Evolutionary conservation across 2,888 invertebrate species (phyloP), one percentile per base, ranked within the genome.

Genomic region (Eurytoma californica): DNA sequence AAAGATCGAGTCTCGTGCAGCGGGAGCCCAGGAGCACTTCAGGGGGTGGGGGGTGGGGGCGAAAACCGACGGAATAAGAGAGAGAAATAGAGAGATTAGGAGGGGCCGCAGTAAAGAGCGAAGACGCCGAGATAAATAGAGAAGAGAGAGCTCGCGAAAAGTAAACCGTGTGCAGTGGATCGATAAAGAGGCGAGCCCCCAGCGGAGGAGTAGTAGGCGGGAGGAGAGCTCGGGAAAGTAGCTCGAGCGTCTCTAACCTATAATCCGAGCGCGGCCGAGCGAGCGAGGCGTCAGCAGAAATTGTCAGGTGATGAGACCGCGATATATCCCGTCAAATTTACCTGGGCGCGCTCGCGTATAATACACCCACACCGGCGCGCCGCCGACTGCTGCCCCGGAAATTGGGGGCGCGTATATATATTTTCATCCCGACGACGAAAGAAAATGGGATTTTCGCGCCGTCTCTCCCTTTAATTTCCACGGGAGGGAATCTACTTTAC

Each of bases 401-500:
- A 80, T 80, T 78, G 80, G 78, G 74, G 39, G 39, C 39, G 39
- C 39, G 39, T 39, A 39, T 39, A 68, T 63, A 75, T 75, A 75
- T 78, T 75, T 39, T 63, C 63, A n/a, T 20, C 66, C 14, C 24
- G 7, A 24, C 14, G 72, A 66, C 16, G 47, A 77, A 75, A 77
- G 68, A 80, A 80, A 77, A 80, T 80, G 72, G 70, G 77, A 80
- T 80, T 61, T 74, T 9, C 73, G 55, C 70, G 74, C 80, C 67
- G 78, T 80, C 75, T 72, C 72, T 78, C 68, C 75, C 75, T 75
- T 80, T 80, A 74, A 80, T 80, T 80, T 80, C 68, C 78, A 30
- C 61, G 39, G 20, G 28, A 28, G 51, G 47, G 60, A 24, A 65
- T 57, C 28, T 30, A 60, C 65, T 49, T 70, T 63, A 20, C 30